Evolutionary conservation across 2,113 vertebrate species (phyloP), one percentile per base, ranked within the genome.

Genomic region (Pycnonotus jocosus): DNA sequence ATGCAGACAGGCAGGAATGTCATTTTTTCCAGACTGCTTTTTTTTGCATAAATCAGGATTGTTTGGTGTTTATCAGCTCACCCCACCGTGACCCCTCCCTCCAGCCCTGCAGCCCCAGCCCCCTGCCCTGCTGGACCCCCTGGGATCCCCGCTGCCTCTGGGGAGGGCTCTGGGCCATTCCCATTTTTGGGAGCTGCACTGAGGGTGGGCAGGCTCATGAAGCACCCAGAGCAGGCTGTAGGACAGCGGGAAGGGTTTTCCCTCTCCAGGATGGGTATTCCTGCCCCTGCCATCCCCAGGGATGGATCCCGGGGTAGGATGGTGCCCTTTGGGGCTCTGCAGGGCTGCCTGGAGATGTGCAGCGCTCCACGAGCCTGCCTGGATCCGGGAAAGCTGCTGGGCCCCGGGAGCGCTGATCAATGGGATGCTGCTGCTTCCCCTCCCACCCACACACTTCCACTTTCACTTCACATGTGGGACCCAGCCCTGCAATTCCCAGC

Each of bases 381-480:
- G 62, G 68, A n/a, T 60, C 66, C 14, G 21, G n/a, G 95, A 94
- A 74, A 79, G 64, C 50, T 77, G 62, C 82, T 68, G 0, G 2
- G 76, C 37, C 66, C 69, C 22, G 20, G 81, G n/a, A 82, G 38
- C 7, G 16, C 93, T 93, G 93, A 95, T 94, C 93, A 89, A 94
- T 40, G 86, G 81, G 61, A 77, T 25, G 91, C 93, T 96, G 93
- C 93, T 95, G 97, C 97, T 98, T 98, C 97, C 98, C 98, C 98
- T 97, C 96, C 97, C 97, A 90, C 95, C 93, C 96, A 97, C 94
- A 96, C 97, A 97, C 96, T 97, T 97, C 94, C 96, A 97, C 97
- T 97, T 92, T 96, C 98, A 97, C 97, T 98, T 98, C 98, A 98
- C 97, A 98, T 97, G 97, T 98, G 97, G 95, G 96, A 96, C 97